These are phyloP conservation scores for Neodiprion virginianus DNA, from an alignment of 1,140 invertebrate genomes.

Conservation along the genomic window DNA sequence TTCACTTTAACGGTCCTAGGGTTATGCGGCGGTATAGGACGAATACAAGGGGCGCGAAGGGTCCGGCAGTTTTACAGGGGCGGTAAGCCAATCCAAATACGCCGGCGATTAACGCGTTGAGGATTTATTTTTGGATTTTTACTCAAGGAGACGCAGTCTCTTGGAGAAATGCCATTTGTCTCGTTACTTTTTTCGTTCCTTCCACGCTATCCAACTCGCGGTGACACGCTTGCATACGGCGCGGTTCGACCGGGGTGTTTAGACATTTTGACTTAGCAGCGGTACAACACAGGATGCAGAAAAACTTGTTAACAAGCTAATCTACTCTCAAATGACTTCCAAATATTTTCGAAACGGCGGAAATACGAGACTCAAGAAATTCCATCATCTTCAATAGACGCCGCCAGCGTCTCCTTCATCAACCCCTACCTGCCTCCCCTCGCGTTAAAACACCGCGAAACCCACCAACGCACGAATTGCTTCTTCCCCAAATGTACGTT, in stretches of 20 bases:
- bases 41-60: not conserved
- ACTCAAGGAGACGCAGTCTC: not conserved
- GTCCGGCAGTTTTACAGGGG: not conserved
- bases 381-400: not conserved
- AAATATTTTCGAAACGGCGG: slow-evolving; percentile 24
- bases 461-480: too few relatives aligned
- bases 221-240: not conserved
- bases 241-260: not conserved
- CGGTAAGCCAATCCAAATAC: not conserved
- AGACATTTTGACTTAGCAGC: slow-evolving; percentile 1
- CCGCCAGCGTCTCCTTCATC: not conserved
- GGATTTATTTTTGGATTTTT: not conserved
- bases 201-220: not conserved
- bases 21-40: not conserved
- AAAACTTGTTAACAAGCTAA: slow-evolving; percentile 44
- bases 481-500: too few relatives aligned
- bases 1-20: not conserved
- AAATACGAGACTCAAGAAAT: slow-evolving; percentile 9
- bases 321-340: slow-evolving; percentile 36
- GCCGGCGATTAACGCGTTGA: slow-evolving; percentile 1
- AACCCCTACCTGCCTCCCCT: not conserved
- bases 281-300: slow-evolving; percentile 18
- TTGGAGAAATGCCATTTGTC: not conserved
- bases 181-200: not conserved
- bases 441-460: too few relatives aligned